Conservation (phyloP, 2,797 vertebrate genomes). For the Allobates femoralis region DNA sequence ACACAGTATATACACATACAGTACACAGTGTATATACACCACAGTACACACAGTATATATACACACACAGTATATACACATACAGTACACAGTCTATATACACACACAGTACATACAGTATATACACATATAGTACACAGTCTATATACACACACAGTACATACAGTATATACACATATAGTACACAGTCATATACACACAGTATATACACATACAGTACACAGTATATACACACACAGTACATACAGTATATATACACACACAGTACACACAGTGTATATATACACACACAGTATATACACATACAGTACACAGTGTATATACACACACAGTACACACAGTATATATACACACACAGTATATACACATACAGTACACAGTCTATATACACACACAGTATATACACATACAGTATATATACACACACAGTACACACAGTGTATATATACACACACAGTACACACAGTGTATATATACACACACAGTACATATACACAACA, state of each 20-base stretch:
- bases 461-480: no score
- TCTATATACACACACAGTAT: neutral
- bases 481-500: no score
- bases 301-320: no score
- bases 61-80: neutral
- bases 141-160: neutral
- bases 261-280: neutral
- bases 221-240: neutral
- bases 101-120: neutral
- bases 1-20: neutral
- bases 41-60: neutral
- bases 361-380: no score
- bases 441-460: no score
- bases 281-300: neutral
- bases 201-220: neutral
- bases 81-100: neutral
- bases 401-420: neutral
- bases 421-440: no score
- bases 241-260: neutral
- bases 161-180: neutral
- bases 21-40: no score
- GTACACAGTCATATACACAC: neutral
- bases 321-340: neutral
- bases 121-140: neutral
- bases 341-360: neutral